phyloP scores from a whole-genome alignment of 2,113 vertebrate species.

The Percina caprodes region DNA sequence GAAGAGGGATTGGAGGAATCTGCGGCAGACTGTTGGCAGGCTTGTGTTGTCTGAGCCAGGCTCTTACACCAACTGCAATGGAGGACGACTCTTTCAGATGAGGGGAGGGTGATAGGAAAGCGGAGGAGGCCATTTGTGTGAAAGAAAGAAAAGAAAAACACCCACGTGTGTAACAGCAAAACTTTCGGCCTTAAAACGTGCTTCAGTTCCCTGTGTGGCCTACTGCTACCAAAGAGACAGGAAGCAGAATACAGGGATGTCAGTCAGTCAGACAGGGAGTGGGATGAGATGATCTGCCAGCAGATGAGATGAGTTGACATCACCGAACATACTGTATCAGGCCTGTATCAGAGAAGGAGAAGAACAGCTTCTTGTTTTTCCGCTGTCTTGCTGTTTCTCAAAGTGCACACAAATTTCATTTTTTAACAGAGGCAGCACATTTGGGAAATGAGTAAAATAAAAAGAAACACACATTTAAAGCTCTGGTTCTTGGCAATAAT shows the following conservation, averaged over 20 bases:
- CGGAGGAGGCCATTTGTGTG: slow-evolving; percentile 14
- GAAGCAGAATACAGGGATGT: slow-evolving; percentile 49
- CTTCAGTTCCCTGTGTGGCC: slow-evolving; percentile 34
- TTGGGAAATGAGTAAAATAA: background rate
- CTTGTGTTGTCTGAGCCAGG: slow-evolving; percentile 58
- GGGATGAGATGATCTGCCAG: slow-evolving; percentile 59
- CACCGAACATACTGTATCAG: slow-evolving; percentile 52
- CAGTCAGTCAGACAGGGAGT: slow-evolving; percentile 60
- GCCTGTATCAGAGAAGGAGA: slow-evolving; percentile 48
- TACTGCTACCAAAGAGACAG: slow-evolving; percentile 38
- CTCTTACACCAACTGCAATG: slow-evolving; percentile 50
- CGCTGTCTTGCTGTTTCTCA: slow-evolving; percentile 35
- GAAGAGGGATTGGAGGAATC: slow-evolving; percentile 63
- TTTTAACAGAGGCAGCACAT: slow-evolving; percentile 1
- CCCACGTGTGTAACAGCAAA: slow-evolving; percentile 42
- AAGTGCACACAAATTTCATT: slow-evolving; percentile 11
- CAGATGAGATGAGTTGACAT: slow-evolving; percentile 49
- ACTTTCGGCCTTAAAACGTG: slow-evolving; percentile 23
- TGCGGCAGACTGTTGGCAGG: slow-evolving; percentile 65
- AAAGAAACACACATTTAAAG: background rate
- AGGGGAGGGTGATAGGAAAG: slow-evolving; percentile 6
- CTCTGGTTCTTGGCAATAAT: background rate
- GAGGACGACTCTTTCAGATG: slow-evolving; percentile 42
- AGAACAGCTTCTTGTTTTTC: slow-evolving; percentile 43
- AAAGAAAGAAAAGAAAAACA: slow-evolving; percentile 44